Conservation (phyloP, 2,113 vertebrate species). For the Zingel zingel region DNA sequence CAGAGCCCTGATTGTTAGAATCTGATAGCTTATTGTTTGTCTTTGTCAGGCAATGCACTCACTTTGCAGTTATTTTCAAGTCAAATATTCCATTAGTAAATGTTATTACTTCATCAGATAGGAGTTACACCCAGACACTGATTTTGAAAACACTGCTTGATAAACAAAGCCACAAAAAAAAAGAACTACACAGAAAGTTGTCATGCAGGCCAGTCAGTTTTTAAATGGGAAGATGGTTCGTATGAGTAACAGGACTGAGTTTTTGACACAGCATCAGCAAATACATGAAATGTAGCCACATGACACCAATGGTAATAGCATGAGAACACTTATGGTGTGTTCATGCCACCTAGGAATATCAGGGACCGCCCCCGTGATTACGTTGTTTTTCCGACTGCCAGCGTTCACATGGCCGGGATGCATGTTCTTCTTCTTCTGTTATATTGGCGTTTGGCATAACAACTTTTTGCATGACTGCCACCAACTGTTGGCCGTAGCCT, state of each 20-base stretch:
- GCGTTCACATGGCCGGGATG: too few relatives aligned
- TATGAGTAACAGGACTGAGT: neutral
- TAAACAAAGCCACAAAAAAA: neutral
- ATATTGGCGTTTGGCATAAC: too few relatives aligned
- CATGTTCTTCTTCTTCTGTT: too few relatives aligned
- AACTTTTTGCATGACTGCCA: too few relatives aligned
- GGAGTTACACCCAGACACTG: neutral
- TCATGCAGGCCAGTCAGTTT: too few relatives aligned
- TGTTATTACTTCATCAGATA: neutral
- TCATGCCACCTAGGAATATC: too few relatives aligned
- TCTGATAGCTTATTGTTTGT: neutral
- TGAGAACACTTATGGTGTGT: neutral
- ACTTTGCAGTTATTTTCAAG: neutral
- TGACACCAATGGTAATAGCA: neutral
- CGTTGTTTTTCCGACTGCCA: too few relatives aligned
- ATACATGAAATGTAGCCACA: neutral
- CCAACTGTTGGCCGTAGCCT: too few relatives aligned
- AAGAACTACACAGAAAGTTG: neutral
- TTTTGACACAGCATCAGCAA: too few relatives aligned
- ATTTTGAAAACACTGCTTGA: neutral
- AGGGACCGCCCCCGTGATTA: too few relatives aligned
- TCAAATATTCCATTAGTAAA: conserved; percentile 5
- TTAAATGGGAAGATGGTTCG: too few relatives aligned
- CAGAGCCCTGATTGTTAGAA: conserved; percentile 8
- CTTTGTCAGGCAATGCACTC: neutral